Percentiles rank a stretch among this genome's conserved stretches.
phyloP scores from a whole-genome alignment of 1,140 invertebrate species.

The Cydia pomonella region DNA sequence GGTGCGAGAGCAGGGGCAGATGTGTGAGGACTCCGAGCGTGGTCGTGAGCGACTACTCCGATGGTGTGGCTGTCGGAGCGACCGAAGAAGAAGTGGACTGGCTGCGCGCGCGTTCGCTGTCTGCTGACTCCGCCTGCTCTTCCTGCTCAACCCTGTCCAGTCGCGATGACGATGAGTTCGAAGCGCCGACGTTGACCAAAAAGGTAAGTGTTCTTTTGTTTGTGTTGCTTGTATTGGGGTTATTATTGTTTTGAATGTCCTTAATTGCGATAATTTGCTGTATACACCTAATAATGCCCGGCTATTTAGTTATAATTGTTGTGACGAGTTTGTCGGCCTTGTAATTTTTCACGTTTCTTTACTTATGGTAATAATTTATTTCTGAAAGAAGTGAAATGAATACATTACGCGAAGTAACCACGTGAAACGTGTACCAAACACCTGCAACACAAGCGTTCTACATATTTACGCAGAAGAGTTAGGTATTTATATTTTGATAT shows the following conservation, averaged over 20 bases:
- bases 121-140: slow-evolving; percentile 83
- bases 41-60: slow-evolving; percentile 91
- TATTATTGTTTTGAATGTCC: slow-evolving; percentile 9
- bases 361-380: background rate
- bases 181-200: slow-evolving; percentile 69
- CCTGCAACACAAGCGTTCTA: background rate
- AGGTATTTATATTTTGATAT: too few relatives aligned
- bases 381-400: slow-evolving; percentile 9
- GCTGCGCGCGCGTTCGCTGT: slow-evolving; percentile 80
- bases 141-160: slow-evolving; percentile 86
- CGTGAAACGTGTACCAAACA: background rate
- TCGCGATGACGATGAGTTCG: slow-evolving; percentile 83
- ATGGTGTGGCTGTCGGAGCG: slow-evolving; percentile 84
- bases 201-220: slow-evolving; percentile 56
- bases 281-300: background rate
- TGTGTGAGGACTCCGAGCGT: slow-evolving; percentile 90
- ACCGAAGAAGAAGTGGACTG: slow-evolving; percentile 85
- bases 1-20: slow-evolving; percentile 74
- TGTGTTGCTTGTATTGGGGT: slow-evolving; percentile 2
- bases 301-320: background rate
- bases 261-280: background rate
- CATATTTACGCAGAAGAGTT: background rate
- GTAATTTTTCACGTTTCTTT: background rate
- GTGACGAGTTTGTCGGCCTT: slow-evolving; percentile 6
- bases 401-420: background rate